Evolutionary conservation across 2,113 vertebrate species (phyloP), one percentile per base, ranked within the genome.

Genomic region (Myrmecophaga tridactyla): DNA sequence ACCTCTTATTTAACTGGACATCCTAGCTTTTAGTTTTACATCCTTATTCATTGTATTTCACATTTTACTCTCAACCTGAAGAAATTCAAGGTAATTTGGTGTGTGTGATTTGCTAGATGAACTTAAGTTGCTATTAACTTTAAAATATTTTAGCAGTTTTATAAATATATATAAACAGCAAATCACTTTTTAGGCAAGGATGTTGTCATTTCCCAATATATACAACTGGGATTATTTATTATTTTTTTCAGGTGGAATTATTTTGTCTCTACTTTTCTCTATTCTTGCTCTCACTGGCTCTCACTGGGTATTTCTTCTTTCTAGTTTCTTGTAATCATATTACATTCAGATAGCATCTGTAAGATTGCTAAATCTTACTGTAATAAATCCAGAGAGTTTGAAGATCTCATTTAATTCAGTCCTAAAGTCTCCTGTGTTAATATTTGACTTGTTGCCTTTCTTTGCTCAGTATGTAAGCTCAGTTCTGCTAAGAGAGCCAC

Each of bases 61-160:
- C 23, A 91, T 89, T 89, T 65, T 84, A 53, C 60, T 93, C n/a
- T 86, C 41, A 77, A 18, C 10, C 56, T 92, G 27, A 83, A 89
- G 43, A 81, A 87, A 75, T 93, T 93, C 14, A 73, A 43, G 20
- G 23, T 82, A 91, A 77, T 21, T 13, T 85, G 17, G 10, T 75
- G 43, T 18, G 27, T 83, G 11, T 70, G 21, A 69, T 9, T 78
- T 92, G 10, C 14, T 70, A 62, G 70, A 14, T 91, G 13, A 82
- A 63, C 65, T 92, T 84, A 48, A 86, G 36, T 87, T 92, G 41
- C 56, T 84, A 11, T 84, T 83, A 85, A 77, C 4, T 93, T 78
- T n/a, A 34, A 51, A 82, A 46, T 23, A 83, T 92, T 93, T 93
- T 77, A 89, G 63, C 8, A 43, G 56, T 77, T 96, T 94, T 89